Conservation (phyloP, 2,888 invertebrate genomes). For the Caenorhabditis virilis region DNA sequence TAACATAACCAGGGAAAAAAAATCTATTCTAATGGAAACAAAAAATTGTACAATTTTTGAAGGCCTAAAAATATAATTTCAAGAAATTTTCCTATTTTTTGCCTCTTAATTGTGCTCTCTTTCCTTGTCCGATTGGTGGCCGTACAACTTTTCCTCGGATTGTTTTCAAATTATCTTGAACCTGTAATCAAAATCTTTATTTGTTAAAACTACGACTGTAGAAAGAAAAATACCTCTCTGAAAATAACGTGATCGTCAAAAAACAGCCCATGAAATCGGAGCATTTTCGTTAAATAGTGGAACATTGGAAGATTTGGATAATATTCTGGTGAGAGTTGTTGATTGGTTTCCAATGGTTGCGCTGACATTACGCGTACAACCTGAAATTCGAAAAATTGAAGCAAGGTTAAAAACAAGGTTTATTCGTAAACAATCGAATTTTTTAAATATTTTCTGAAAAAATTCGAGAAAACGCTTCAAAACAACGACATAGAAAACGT, state of each 20-base stretch:
- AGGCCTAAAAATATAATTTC: conserved; percentile 8
- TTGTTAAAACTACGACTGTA: not conserved
- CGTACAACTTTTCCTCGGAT: conserved; percentile 62
- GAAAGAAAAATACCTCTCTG: conserved; percentile 44
- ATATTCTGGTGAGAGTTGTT: conserved; percentile 60
- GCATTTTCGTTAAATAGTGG: conserved; percentile 67
- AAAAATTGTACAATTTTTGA: too few relatives aligned
- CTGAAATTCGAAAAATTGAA: conserved; percentile 17
- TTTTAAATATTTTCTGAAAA: not conserved
- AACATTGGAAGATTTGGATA: conserved; percentile 68
- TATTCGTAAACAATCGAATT: too few relatives aligned
- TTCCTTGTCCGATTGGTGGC: conserved; percentile 65
- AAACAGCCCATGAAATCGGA: conserved; percentile 64
- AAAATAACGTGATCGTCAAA: conserved; percentile 68
- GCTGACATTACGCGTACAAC: conserved; percentile 64
- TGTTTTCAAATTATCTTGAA: conserved; percentile 61
- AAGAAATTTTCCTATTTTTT: conserved; percentile 52
- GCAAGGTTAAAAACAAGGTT: too few relatives aligned
- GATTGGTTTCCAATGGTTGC: conserved; percentile 60
- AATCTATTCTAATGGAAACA: too few relatives aligned
- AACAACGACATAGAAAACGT: not conserved
- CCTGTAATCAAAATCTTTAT: conserved; percentile 17
- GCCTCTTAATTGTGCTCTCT: conserved; percentile 57
- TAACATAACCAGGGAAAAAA: not conserved
- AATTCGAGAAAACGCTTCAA: not conserved